These are phyloP conservation scores for Palythoa heliodiscus DNA, from an alignment of 92 coral and sea anemone genomes.

Conservation along the genomic window DNA sequence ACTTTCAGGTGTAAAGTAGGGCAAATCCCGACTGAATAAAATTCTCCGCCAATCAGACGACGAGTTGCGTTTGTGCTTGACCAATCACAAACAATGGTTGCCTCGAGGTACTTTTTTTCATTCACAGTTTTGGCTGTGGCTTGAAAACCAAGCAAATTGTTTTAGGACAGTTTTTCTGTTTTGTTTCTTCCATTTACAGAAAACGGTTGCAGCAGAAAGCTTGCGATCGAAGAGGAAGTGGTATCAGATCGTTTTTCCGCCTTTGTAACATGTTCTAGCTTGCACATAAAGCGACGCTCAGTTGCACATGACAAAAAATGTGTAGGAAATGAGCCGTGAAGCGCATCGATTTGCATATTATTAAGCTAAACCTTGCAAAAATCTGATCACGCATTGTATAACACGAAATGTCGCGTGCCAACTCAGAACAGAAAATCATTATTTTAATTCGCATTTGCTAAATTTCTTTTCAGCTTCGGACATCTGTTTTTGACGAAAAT, in stretches of 20 bases:
- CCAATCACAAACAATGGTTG: constrained; percentile 73
- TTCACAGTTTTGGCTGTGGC: constrained; percentile 23
- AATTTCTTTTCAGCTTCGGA: neutral
- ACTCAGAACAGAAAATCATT: neutral
- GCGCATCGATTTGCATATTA: constrained; percentile 36
- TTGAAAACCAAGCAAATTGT: constrained; percentile 22
- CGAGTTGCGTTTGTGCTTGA: constrained; percentile 57
- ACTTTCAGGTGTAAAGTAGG: constrained; percentile 85
- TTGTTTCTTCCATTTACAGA: neutral
- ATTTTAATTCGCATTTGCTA: neutral
- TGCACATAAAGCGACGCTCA: constrained; percentile 41
- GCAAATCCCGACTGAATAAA: constrained; percentile 76
- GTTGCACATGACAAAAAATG: constrained; percentile 23
- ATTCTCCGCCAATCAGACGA: constrained; percentile 80
- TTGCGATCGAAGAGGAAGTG: constrained; percentile 21
- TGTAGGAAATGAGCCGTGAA: constrained; percentile 25
- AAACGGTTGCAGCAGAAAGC: neutral
- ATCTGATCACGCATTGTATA: constrained; percentile 37
- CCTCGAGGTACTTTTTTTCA: constrained; percentile 39
- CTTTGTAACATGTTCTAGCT: constrained; percentile 34
- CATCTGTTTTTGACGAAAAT: neutral
- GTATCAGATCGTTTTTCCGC: constrained; percentile 10
- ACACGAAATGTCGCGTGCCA: constrained; percentile 50
- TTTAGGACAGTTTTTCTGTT: neutral
- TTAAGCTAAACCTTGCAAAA: constrained; percentile 15